Evolutionary conservation across 1,140 invertebrate species (phyloP).

Genomic region (Neotoxoptera formosana): DNA sequence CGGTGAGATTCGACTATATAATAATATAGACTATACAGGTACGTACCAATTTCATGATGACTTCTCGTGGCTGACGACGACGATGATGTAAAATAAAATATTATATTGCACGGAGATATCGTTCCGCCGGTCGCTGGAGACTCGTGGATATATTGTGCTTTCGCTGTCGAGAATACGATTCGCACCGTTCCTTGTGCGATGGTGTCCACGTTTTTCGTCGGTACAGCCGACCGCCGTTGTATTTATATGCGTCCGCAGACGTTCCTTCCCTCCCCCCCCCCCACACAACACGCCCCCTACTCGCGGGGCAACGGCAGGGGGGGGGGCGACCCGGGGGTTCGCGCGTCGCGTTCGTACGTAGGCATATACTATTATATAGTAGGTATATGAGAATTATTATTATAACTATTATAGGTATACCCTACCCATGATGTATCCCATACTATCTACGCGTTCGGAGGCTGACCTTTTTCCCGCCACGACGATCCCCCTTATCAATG

Average conservation of each 20-base stretch:
- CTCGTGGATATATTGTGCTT: neutral
- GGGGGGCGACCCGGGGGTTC: neutral
- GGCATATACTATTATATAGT: no score
- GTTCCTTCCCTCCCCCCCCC: neutral
- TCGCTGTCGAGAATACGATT: slow-evolving; percentile 32
- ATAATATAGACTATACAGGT: neutral
- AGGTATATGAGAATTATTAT: no score
- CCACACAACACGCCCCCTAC: neutral
- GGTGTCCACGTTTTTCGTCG: slow-evolving; percentile 45
- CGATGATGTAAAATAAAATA: neutral
- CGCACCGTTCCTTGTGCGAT: neutral
- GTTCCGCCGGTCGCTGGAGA: neutral
- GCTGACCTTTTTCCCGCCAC: neutral
- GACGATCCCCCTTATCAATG: neutral
- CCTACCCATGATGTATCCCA: no score
- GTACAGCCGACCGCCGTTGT: neutral
- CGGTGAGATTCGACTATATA: neutral
- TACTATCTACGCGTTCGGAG: neutral
- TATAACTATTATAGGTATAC: no score
- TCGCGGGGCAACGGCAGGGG: neutral
- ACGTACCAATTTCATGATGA: slow-evolving; percentile 49
- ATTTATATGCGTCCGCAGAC: slow-evolving; percentile 29
- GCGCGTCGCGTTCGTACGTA: neutral
- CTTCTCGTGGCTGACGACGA: neutral
- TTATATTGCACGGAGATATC: neutral